These are phyloP conservation scores for Nothocercus nigrocapillus DNA, from an alignment of 2,113 vertebrate species.

Conservation along the genomic window DNA sequence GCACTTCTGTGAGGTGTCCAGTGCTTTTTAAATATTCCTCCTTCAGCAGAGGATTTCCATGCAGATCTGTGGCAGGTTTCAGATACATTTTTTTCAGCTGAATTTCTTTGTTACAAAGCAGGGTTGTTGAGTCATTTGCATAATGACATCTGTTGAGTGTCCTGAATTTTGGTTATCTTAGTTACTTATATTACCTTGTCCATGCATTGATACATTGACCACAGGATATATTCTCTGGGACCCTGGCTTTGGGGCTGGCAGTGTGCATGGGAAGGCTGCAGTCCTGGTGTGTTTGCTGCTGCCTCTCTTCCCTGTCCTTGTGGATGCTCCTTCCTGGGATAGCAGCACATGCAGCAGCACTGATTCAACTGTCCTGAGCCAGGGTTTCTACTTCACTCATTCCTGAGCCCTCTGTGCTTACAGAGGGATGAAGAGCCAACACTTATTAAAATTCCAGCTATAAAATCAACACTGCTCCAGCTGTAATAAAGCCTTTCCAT, in stretches of 20 bases:
- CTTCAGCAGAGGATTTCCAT: background rate
- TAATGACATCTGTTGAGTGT: no score
- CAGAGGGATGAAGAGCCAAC: background rate
- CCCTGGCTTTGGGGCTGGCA: background rate
- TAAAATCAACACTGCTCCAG: background rate
- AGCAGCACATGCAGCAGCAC: background rate
- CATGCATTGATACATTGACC: background rate
- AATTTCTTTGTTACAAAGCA: background rate
- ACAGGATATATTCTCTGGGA: background rate
- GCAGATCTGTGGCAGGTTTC: background rate
- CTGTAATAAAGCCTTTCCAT: background rate
- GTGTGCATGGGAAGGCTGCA: background rate
- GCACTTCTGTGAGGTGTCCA: background rate
- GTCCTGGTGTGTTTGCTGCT: background rate
- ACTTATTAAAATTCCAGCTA: background rate
- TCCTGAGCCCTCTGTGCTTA: background rate
- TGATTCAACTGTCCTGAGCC: background rate
- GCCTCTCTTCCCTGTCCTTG: background rate
- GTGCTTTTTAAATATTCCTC: background rate
- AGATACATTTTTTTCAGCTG: background rate
- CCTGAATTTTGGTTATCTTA: no score
- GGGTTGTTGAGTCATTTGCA: no score
- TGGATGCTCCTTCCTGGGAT: background rate
- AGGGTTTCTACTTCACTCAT: background rate
- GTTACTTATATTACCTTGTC: no score